Base-by-base conservation (phyloP, 2,797 vertebrate genomes). In the Nannoperca australis region DNA sequence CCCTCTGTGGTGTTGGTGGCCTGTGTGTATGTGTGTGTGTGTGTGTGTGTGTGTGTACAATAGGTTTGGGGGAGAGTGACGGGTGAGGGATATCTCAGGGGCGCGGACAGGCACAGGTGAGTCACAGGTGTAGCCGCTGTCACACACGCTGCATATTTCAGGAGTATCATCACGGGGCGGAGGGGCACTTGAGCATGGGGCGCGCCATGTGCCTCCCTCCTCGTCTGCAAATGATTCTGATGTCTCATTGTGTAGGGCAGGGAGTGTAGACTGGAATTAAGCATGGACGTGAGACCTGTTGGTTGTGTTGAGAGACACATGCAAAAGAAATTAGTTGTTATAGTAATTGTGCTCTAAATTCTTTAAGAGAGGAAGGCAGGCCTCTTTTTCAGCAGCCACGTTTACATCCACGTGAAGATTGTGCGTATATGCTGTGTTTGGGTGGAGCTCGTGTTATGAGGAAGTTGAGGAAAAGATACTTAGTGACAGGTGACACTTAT, bases 1-100 rank as follows among this genome's bases (percentile, higher is more conserved):
- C 70, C 87, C 85, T 83, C 80, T 15, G 59, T 61, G 66, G 85
- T 78, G 75, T 80, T 59, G 56, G 18, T 70, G 80, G 64, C 73
- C 64, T 72, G 73, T 73, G 55, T 65, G 47, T 82, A 75, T 58
- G 76, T 81, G 83, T 73, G 58, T 74, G 49, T 66, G 54, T 62
- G 72, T n/a, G 65, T 61, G 65, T 17, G 68, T 63, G 70, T 54
- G 71, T 62, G 51, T 47, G 63, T 60, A 30, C 54, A 81, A 47
- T 32, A 66, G 44, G 55, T 65, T 61, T 7, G 27, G 24, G 47
- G 79, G 36, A 74, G 76, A 32, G 76, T 60, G 76, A 68, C 53
- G 83, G 87, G 86, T 81, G 89, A 88, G 80, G 82, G 81, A 85
- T 81, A 75, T 93, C 92, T 93, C 93, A 82, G 91, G 87, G 92